Evolutionary conservation across 1,140 invertebrate species (phyloP).

Genomic region (Belonocnema kinseyi): DNA sequence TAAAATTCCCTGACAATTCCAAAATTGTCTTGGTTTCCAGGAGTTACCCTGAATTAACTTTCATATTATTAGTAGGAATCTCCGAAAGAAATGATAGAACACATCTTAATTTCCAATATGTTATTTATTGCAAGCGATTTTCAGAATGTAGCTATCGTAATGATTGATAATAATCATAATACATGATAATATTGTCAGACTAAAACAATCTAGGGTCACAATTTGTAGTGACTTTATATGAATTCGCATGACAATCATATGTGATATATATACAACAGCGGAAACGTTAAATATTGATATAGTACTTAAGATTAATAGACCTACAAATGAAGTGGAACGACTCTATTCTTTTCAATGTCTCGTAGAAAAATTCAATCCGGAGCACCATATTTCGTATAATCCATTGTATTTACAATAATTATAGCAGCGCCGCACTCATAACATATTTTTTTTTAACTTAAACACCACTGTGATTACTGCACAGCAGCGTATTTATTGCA

Average conservation of each 20-base stretch:
- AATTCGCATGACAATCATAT: constrained; percentile 47
- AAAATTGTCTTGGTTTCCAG: too few relatives aligned
- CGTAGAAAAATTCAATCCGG: constrained; percentile 44
- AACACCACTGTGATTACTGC: too few relatives aligned
- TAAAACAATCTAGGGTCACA: constrained; percentile 51
- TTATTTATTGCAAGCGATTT: constrained; percentile 59
- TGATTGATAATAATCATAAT: constrained; percentile 53
- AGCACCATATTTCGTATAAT: constrained; percentile 50
- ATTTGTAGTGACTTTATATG: constrained; percentile 46
- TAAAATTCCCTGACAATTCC: too few relatives aligned
- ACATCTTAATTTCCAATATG: constrained; percentile 46
- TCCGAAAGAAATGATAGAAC: neutral
- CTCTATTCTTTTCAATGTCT: constrained; percentile 47
- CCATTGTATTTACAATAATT: constrained; percentile 34
- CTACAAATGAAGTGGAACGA: constrained; percentile 42
- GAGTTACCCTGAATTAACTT: too few relatives aligned
- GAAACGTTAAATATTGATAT: constrained; percentile 48
- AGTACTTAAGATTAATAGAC: constrained; percentile 49
- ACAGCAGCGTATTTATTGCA: constrained; percentile 42
- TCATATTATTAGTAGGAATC: neutral
- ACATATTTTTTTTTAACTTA: too few relatives aligned
- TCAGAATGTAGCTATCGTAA: constrained; percentile 56
- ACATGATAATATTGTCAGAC: constrained; percentile 50
- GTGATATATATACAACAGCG: constrained; percentile 54
- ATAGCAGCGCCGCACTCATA: neutral